Evolutionary conservation across 1,140 invertebrate genomes (phyloP).

Genomic region (Ips typographus): DNA sequence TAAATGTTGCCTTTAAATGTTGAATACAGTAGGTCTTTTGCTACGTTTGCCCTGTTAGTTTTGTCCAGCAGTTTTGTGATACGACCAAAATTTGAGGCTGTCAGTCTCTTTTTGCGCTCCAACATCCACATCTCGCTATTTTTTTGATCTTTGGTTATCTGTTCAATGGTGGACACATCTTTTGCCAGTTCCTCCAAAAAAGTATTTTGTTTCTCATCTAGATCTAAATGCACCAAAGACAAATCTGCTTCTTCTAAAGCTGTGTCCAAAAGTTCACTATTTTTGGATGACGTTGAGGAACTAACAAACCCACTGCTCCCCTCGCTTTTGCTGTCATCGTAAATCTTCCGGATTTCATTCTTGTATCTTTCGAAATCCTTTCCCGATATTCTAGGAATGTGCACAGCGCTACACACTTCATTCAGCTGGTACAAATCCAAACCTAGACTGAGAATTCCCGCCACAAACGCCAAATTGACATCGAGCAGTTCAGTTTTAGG

Average conservation of each 20-base stretch:
- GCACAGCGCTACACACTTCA: constrained; percentile 37
- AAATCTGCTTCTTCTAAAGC: constrained; percentile 1
- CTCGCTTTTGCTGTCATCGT: constrained; percentile 16
- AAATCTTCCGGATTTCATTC: constrained; percentile 33
- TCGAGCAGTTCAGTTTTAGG: constrained; percentile 34
- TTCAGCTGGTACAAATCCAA: constrained; percentile 35
- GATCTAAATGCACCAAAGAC: constrained; percentile 3
- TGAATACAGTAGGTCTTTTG: constrained; percentile 32
- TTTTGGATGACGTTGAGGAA: constrained; percentile 27
- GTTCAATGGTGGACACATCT: constrained; percentile 33
- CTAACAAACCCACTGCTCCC: constrained; percentile 12
- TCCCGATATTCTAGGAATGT: constrained; percentile 29
- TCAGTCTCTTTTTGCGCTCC: constrained; percentile 39
- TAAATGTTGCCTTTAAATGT: constrained; percentile 35
- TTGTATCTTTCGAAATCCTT: constrained; percentile 32
- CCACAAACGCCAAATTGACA: constrained; percentile 37
- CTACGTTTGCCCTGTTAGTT: constrained; percentile 35
- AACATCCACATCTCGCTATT: constrained; percentile 28
- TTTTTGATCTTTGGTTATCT: constrained; percentile 30
- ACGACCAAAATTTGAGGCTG: constrained; percentile 45
- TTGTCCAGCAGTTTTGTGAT: constrained; percentile 38
- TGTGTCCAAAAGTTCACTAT: neutral
- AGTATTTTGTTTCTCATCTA: constrained; percentile 24
- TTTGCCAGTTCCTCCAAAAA: constrained; percentile 29
- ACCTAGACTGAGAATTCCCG: constrained; percentile 36